Evolutionary conservation across 2,888 invertebrate genomes (phyloP), one percentile per base, ranked within the genome.

Genomic region (Cantharis nigra): DNA sequence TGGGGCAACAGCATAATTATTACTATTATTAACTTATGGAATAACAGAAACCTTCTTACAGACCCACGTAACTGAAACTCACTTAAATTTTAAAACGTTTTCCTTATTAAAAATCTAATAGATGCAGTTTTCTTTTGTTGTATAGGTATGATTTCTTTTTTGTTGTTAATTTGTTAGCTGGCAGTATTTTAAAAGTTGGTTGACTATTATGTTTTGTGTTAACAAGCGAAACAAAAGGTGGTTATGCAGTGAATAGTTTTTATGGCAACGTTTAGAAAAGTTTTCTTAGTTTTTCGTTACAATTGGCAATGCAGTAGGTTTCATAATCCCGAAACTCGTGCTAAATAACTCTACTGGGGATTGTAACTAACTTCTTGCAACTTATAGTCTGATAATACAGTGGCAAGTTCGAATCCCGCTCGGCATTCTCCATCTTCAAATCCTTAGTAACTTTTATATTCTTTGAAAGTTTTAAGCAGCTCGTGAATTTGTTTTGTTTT

Each of bases 301-400:
- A 82, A 78, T 82, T 81, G 80, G 80, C 80, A 80, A 71, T 78
- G 78, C 75, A 75, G 79, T 78, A 78, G 79, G 79, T 79, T 81
- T 82, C 80, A 82, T 82, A 82, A 82, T 81, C 82, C 82, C 78
- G 75, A 77, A 79, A 79, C 81, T 80, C 79, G 79, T 73, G 79
- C 81, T 81, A 82, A 82, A 82, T 82, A 82, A 82, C 82, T 80
- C 82, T 79, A 76, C 78, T 73, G 81, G 80, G 82, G 79, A 82
- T 81, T 80, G 82, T 81, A 82, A 79, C 82, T 81, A 82, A 81
- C 81, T 82, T 81, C 79, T 78, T 80, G 81, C 80, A 82, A 82
- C 79, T 82, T 82, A 82, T 79, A 81, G 82, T 80, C 81, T 81
- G 82, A 82, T 82, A 82, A 82, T 82, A 82, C 82, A 81, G 76